A percentile compares a stretch with the other conserved stretches of the same genome.
These are phyloP conservation scores for Ictidomys tridecemlineatus DNA, from an alignment of 2,113 vertebrate genomes.

Conservation along the genomic window DNA sequence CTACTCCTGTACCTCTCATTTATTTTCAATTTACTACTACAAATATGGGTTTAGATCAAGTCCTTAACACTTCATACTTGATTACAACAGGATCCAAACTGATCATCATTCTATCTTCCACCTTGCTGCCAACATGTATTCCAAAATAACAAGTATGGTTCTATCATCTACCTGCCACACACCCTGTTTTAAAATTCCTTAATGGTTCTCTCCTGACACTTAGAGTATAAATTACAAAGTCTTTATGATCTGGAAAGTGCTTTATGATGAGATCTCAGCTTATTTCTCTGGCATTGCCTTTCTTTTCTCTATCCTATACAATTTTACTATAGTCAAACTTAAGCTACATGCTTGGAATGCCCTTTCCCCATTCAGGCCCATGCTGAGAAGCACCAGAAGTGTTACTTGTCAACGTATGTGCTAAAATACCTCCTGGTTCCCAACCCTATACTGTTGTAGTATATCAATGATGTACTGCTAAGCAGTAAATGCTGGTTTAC, in stretches of 20 bases:
- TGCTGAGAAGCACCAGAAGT: background rate
- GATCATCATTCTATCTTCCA: background rate
- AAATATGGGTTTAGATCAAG: slow-evolving; percentile 40
- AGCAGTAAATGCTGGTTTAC: slow-evolving; percentile 17
- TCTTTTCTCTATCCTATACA: background rate
- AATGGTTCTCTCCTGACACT: slow-evolving; percentile 13
- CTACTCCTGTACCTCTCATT: background rate
- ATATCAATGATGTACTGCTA: background rate
- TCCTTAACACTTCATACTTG: slow-evolving; percentile 25
- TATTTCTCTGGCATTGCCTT: slow-evolving; percentile 42
- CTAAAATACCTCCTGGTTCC: background rate
- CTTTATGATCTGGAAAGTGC: background rate
- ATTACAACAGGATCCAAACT: background rate
- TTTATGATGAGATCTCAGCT: slow-evolving; percentile 1
- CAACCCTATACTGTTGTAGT: background rate
- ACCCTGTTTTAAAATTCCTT: slow-evolving; percentile 34
- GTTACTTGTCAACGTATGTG: background rate
- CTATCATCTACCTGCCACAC: background rate
- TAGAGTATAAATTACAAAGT: slow-evolving; percentile 38
- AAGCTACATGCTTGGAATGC: background rate
- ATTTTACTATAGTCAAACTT: slow-evolving; percentile 15
- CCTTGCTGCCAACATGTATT: background rate
- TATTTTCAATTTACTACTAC: background rate
- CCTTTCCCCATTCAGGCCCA: background rate
- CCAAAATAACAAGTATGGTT: slow-evolving; percentile 38